Base-by-base conservation (phyloP, 2,888 invertebrate genomes). In the Iphiclides podalirius region DNA sequence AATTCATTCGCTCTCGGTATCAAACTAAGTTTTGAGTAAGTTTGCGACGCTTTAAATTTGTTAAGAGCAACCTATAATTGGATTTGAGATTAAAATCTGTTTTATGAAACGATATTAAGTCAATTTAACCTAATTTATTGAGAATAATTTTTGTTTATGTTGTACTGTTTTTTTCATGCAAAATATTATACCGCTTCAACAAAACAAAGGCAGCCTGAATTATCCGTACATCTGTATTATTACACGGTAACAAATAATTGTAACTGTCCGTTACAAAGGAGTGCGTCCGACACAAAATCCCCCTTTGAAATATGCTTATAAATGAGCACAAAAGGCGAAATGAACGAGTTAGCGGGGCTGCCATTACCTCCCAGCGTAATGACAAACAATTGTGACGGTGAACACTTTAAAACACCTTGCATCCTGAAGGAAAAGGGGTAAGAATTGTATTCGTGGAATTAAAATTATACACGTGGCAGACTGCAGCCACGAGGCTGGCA, bases 291-390 rank as follows among this genome's bases (percentile, higher is more conserved):
- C 11, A 11, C 31, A 31, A 31, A 28, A 31, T n/a, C 31, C 31
- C 8, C 31, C 11, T n/a, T 31, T 12, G 12, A 31, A 31, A 31
- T 31, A 31, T 31, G 31, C 31, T 31, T 31, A 31, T 31, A 28
- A 13, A 40, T 26, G 8, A 40, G 9, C 13, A 40, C 7, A 1
- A 11, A 15, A 26, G 40, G 28, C 12, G 31, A 31, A 15, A 11
- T 9, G 16, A 41, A 41, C 15, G 26, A 20, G 39, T 47, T 15
- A 4, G 6, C 35, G n/a, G 28, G 42, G 43, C 31, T 34, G 38
- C 6, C 14, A 43, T 48, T 43, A 48, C 9, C 42, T 23, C 8
- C 11, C 12, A 13, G 38, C 12, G 31, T 42, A 15, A 43, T 43
- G 16, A 47, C n/a, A n/a, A n/a, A n/a, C n/a, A n/a, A n/a, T n/a